Conservation (phyloP, 1,140 invertebrate species). For the Pogonognathellus flavescens region DNA sequence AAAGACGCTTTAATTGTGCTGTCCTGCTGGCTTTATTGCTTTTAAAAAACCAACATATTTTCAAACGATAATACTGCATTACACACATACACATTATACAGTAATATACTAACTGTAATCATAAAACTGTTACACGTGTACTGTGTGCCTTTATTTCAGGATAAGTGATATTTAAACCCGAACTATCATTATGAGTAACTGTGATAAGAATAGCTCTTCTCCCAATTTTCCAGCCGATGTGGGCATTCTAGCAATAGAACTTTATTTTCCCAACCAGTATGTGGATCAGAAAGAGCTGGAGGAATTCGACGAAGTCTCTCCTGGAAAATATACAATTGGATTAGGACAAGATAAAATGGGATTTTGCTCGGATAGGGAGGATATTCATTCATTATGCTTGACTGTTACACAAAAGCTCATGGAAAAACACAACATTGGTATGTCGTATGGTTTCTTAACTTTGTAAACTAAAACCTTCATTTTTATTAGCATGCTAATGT, state of each 20-base stretch:
- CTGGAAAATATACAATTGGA: slow-evolving; percentile 96
- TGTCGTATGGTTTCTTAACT: slow-evolving; percentile 13
- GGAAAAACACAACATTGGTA: slow-evolving; percentile 80
- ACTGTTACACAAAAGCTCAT: slow-evolving; percentile 90
- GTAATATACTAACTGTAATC: too few species aligned
- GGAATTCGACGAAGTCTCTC: slow-evolving; percentile 85
- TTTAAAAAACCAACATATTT: too few species aligned
- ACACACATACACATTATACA: not conserved
- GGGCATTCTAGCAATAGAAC: slow-evolving; percentile 93
- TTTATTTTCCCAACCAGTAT: slow-evolving; percentile 93
- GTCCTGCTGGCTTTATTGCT: too few species aligned
- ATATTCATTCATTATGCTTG: slow-evolving; percentile 95
- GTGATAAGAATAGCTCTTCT: not conserved
- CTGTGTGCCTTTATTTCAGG: not conserved
- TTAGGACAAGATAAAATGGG: slow-evolving; percentile 96
- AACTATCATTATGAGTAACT: not conserved
- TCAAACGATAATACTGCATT: not conserved
- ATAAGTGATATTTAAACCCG: not conserved
- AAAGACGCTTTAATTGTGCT: too few species aligned
- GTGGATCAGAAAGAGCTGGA: slow-evolving; percentile 95
- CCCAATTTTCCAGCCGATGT: slow-evolving; percentile 75
- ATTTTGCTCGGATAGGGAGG: slow-evolving; percentile 97
- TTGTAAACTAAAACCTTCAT: not conserved
- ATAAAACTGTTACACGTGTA: too few species aligned
- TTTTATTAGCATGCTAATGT: not conserved